Evolutionary conservation across 1,140 invertebrate species (phyloP).

Genomic region (Camponotus vicinus): DNA sequence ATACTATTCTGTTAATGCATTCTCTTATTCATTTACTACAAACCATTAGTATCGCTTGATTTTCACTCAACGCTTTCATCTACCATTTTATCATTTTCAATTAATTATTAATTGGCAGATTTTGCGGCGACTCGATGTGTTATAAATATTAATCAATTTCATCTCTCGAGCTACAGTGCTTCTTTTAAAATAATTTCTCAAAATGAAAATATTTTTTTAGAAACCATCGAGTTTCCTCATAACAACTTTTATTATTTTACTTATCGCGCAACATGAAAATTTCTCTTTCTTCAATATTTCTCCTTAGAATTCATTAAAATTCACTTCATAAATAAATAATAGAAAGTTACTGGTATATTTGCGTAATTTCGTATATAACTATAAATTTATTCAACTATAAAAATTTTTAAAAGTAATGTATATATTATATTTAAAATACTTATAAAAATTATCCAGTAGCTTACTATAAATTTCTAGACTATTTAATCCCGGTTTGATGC

Average conservation of each 20-base stretch:
- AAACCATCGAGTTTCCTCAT: slow-evolving; percentile 57
- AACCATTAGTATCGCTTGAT: slow-evolving; percentile 37
- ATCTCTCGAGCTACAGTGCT: not conserved
- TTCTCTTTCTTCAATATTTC: slow-evolving; percentile 27
- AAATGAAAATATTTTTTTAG: slow-evolving; percentile 15
- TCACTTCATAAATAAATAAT: slow-evolving; percentile 25
- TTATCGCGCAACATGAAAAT: slow-evolving; percentile 27
- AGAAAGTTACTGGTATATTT: slow-evolving; percentile 42
- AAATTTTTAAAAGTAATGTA: not conserved
- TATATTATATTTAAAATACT: not conserved
- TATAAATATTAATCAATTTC: slow-evolving; percentile 22
- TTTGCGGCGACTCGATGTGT: slow-evolving; percentile 51
- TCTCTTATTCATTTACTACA: not conserved
- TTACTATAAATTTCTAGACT: slow-evolving; percentile 21
- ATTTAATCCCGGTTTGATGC: slow-evolving; percentile 9
- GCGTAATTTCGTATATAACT: not conserved
- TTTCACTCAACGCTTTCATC: slow-evolving; percentile 13
- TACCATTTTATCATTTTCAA: slow-evolving; percentile 25
- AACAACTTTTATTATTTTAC: slow-evolving; percentile 50
- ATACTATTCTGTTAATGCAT: slow-evolving; percentile 28
- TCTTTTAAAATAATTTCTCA: slow-evolving; percentile 5
- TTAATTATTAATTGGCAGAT: slow-evolving; percentile 10
- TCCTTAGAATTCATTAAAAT: slow-evolving; percentile 25
- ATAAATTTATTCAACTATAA: not conserved
- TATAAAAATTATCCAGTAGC: slow-evolving; percentile 28